Evolutionary conservation across 2,888 invertebrate genomes (phyloP).

Genomic region (Chymomyza amoena): DNA sequence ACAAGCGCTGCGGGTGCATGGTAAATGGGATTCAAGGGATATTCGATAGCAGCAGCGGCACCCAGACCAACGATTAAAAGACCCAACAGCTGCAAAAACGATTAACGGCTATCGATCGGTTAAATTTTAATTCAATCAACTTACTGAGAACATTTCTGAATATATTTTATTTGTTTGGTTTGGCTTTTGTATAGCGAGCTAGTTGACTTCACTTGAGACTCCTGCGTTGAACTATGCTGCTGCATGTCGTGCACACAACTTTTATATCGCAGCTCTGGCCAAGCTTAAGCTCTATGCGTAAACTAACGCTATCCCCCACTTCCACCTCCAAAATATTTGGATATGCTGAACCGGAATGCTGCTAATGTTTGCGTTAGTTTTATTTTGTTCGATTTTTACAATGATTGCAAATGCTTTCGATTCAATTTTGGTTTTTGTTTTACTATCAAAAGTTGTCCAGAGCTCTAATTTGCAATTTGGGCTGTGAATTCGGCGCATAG

Average conservation of each 20-base stretch:
- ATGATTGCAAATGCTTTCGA: slow-evolving; percentile 23
- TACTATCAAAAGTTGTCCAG: neutral
- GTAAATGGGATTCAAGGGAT: slow-evolving; percentile 51
- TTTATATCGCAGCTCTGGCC: slow-evolving; percentile 65
- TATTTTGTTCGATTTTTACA: slow-evolving; percentile 39
- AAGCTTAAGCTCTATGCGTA: neutral
- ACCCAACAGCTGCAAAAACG: slow-evolving; percentile 59
- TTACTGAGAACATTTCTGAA: slow-evolving; percentile 47
- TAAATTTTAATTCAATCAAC: slow-evolving; percentile 8
- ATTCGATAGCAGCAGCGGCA: slow-evolving; percentile 71
- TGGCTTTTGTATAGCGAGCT: neutral
- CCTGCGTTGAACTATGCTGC: slow-evolving; percentile 77
- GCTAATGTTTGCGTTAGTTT: slow-evolving; percentile 49
- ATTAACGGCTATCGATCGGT: neutral
- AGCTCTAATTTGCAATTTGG: neutral
- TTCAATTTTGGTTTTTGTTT: slow-evolving; percentile 18
- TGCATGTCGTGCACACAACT: slow-evolving; percentile 70
- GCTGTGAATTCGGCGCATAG: neutral
- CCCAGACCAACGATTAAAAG: slow-evolving; percentile 67
- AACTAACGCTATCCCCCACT: neutral
- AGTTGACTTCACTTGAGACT: slow-evolving; percentile 38
- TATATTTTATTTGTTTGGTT: slow-evolving; percentile 12
- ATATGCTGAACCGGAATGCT: slow-evolving; percentile 60
- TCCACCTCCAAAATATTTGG: slow-evolving; percentile 39
- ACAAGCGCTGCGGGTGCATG: slow-evolving; percentile 60